A percentile compares a stretch with the other conserved stretches of the same genome.
phyloP scores from a whole-genome alignment of 1,140 invertebrate species.

The Teleogryllus occipitalis region DNA sequence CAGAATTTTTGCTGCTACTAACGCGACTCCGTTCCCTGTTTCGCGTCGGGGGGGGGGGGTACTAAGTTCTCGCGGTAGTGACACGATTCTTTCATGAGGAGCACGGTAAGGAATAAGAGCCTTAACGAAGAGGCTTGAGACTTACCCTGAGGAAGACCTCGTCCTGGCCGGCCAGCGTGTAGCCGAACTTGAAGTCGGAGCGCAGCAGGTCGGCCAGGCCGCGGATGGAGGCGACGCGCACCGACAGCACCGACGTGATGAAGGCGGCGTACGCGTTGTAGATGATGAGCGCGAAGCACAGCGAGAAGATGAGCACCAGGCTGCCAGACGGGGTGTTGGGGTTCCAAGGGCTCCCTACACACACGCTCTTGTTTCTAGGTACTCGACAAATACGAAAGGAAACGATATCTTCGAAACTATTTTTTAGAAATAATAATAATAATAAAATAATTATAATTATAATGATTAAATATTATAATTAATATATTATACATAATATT shows the following conservation, averaged over 20 bases:
- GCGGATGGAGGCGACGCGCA: slow-evolving; percentile 46
- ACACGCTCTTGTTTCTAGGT: not conserved
- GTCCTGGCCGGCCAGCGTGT: slow-evolving; percentile 37
- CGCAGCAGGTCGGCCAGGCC: slow-evolving; percentile 47
- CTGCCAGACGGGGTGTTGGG: slow-evolving; percentile 46
- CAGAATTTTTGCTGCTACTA: too few relatives aligned
- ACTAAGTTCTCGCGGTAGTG: too few relatives aligned
- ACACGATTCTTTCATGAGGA: too few relatives aligned
- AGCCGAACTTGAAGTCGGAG: slow-evolving; percentile 50
- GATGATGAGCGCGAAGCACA: slow-evolving; percentile 48
- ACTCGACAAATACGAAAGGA: not conserved
- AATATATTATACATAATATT: too few relatives aligned
- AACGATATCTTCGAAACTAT: not conserved
- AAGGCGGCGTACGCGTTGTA: slow-evolving; percentile 54
- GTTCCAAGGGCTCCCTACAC: slow-evolving; percentile 46
- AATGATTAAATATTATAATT: too few relatives aligned
- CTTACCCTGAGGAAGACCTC: slow-evolving; percentile 35
- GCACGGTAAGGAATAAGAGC: too few relatives aligned
- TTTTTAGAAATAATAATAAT: not conserved
- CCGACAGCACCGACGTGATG: slow-evolving; percentile 54
- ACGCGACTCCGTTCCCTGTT: too few relatives aligned
- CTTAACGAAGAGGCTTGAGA: not conserved
- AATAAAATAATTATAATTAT: not conserved
- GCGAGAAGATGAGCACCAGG: slow-evolving; percentile 44
- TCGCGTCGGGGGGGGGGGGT: too few relatives aligned